Conservation (phyloP, 2,888 invertebrate genomes). For the Augochlorella aurata region DNA sequence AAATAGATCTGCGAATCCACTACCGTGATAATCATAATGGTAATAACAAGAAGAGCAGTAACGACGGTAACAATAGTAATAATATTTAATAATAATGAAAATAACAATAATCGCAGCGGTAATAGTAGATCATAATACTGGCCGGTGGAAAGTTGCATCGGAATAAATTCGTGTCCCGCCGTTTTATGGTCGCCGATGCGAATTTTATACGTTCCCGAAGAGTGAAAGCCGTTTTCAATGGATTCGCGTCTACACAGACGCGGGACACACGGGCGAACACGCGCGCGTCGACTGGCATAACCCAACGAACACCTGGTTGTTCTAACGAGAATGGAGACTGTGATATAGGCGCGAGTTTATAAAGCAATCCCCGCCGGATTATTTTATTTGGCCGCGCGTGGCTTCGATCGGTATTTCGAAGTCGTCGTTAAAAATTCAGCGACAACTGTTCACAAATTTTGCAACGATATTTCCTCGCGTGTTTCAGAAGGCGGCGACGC, state of each 20-base stretch:
- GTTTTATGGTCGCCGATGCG: conserved; percentile 18
- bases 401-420: background rate
- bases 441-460: background rate
- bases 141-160: conserved; percentile 5
- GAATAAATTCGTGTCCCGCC: conserved; percentile 26
- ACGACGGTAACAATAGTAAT: background rate
- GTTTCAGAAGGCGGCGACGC: background rate
- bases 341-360: background rate
- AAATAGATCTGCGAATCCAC: too few species aligned
- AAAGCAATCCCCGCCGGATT: background rate
- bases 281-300: background rate
- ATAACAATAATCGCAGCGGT: background rate
- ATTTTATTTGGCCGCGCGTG: background rate
- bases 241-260: conserved; percentile 3
- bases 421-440: background rate
- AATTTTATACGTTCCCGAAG: conserved; percentile 25
- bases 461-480: background rate
- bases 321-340: conserved; percentile 7
- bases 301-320: conserved; percentile 5
- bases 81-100: background rate
- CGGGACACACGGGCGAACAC: background rate
- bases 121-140: background rate
- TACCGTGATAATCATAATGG: background rate
- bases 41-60: background rate
- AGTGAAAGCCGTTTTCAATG: conserved; percentile 40